Conservation (phyloP, 1,140 invertebrate genomes). For the Drosophila tsacasi region DNA sequence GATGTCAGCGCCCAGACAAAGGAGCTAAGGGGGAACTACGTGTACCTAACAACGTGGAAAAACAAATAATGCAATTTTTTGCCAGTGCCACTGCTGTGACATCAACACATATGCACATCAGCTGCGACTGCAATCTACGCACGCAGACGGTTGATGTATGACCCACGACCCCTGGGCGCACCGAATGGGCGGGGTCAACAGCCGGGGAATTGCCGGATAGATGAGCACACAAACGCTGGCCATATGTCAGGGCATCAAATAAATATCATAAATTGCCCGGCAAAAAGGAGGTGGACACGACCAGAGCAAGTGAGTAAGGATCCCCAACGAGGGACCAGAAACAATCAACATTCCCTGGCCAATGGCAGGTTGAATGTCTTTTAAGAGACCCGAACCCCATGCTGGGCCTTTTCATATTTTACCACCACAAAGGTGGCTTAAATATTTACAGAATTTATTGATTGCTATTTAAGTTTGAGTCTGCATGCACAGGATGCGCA, state of each 20-base stretch:
- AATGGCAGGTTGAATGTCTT: slow-evolving; percentile 7
- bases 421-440: slow-evolving; percentile 6
- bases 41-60: slow-evolving; percentile 55
- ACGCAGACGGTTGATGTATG: slow-evolving; percentile 68
- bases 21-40: slow-evolving; percentile 16
- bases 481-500: neutral
- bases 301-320: slow-evolving; percentile 10
- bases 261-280: slow-evolving; percentile 76
- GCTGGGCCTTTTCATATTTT: slow-evolving; percentile 2
- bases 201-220: slow-evolving; percentile 64
- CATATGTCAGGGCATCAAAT: slow-evolving; percentile 72
- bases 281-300: slow-evolving; percentile 8
- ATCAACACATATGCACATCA: slow-evolving; percentile 50
- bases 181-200: slow-evolving; percentile 59
- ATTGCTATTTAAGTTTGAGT: slow-evolving; percentile 28
- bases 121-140: slow-evolving; percentile 52
- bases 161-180: slow-evolving; percentile 26
- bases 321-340: slow-evolving; percentile 8
- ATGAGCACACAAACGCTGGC: slow-evolving; percentile 70
- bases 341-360: slow-evolving; percentile 42
- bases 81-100: slow-evolving; percentile 38
- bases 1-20: slow-evolving; percentile 38
- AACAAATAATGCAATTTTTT: slow-evolving; percentile 81
- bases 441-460: slow-evolving; percentile 52
- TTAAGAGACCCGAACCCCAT: neutral